Conservation (phyloP, 2,797 vertebrate species). For the Euphonia xanthogaster region DNA sequence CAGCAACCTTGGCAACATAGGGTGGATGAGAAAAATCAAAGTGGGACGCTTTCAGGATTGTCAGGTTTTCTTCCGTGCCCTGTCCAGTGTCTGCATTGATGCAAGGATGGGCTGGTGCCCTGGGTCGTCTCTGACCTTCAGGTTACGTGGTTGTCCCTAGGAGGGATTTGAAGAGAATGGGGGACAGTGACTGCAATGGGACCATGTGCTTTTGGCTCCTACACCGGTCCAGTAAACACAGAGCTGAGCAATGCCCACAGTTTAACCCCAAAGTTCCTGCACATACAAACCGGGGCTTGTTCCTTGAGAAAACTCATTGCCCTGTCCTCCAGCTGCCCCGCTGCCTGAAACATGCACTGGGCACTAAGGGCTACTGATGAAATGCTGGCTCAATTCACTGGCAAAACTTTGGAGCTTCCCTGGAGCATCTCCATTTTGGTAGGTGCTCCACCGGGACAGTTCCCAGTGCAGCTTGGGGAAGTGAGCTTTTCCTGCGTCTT, state of each 20-base stretch:
- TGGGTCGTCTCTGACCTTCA: background rate
- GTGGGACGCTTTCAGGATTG: background rate
- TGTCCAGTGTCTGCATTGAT: rapidly evolving
- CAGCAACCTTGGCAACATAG: background rate
- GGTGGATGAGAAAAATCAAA: background rate
- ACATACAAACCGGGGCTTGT: rapidly evolving
- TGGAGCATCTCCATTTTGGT: background rate
- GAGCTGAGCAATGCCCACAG: background rate
- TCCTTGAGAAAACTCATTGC: background rate
- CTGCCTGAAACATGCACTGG: background rate
- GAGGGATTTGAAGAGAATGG: background rate
- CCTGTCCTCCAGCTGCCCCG: background rate
- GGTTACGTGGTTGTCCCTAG: rapidly evolving
- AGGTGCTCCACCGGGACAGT: rapidly evolving
- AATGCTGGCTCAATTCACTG: background rate
- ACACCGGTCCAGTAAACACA: rapidly evolving
- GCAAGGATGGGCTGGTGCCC: background rate
- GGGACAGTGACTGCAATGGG: rapidly evolving
- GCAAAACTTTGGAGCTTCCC: background rate
- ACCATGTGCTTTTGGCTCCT: background rate
- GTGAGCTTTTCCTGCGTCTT: background rate
- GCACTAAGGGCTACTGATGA: background rate
- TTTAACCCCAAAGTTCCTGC: background rate
- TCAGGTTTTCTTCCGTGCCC: background rate
- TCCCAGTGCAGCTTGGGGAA: background rate